A percentile compares a stretch with the other conserved stretches of the same genome.
Evolutionary conservation across 1,140 invertebrate genomes (phyloP).

Genomic region (Anoplolepis gracilipes): DNA sequence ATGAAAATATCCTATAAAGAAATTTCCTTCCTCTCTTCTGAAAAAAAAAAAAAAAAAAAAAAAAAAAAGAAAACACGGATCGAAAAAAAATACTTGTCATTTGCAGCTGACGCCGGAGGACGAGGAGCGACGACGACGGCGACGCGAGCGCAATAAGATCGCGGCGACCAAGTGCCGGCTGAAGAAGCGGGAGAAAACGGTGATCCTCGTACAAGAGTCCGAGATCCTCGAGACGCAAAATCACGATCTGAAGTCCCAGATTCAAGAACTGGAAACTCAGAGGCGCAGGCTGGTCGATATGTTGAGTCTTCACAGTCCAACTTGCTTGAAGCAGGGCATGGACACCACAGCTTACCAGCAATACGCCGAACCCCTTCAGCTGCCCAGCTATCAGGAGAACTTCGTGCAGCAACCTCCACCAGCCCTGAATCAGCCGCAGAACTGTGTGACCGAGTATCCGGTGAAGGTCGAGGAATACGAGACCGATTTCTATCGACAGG

Average conservation of each 20-base stretch:
- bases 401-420: slow-evolving; percentile 77
- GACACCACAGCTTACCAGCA: slow-evolving; percentile 79
- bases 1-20: not conserved
- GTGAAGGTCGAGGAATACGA: slow-evolving; percentile 84
- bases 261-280: slow-evolving; percentile 91
- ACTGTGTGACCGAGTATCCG: slow-evolving; percentile 81
- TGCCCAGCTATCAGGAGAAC: slow-evolving; percentile 83
- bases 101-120: slow-evolving; percentile 95
- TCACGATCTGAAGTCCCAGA: slow-evolving; percentile 93
- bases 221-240: slow-evolving; percentile 95
- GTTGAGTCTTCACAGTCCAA: slow-evolving; percentile 90
- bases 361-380: slow-evolving; percentile 78
- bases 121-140: slow-evolving; percentile 92
- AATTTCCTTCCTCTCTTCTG: not conserved
- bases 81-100: slow-evolving; percentile 19
- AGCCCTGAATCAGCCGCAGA: slow-evolving; percentile 79
- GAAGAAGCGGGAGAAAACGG: slow-evolving; percentile 96
- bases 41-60: not conserved
- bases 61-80: not conserved
- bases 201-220: slow-evolving; percentile 94
- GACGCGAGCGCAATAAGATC: slow-evolving; percentile 97
- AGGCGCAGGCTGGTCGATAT: slow-evolving; percentile 91
- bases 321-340: slow-evolving; percentile 89
- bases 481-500: slow-evolving; percentile 81
- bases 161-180: slow-evolving; percentile 97